These are phyloP conservation scores for Etia nguti DNA, from an alignment of 2,113 vertebrate species.

Conservation along the genomic window DNA sequence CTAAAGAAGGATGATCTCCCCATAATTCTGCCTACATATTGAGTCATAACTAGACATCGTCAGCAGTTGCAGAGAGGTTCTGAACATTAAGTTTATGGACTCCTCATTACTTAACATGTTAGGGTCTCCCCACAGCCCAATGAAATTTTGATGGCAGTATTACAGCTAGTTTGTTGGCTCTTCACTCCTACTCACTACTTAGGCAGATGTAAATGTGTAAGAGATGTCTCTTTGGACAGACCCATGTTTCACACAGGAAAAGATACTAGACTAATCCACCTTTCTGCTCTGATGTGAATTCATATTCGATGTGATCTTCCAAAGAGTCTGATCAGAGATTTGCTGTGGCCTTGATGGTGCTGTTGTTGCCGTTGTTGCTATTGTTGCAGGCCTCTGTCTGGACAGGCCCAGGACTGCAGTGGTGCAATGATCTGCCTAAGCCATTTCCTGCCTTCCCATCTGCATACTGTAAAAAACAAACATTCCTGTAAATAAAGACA, in stretches of 20 bases:
- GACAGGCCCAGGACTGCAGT: conserved; percentile 36
- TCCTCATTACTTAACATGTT: conserved; percentile 68
- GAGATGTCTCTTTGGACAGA: conserved; percentile 10
- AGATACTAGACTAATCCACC: conserved; percentile 11
- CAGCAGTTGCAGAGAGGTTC: conserved; percentile 53
- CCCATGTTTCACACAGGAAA: background rate
- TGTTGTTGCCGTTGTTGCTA: background rate
- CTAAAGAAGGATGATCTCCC: conserved; percentile 32
- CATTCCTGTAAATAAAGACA: conserved; percentile 92
- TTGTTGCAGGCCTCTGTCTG: background rate
- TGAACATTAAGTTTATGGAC: conserved; percentile 59
- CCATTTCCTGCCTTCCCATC: conserved; percentile 55
- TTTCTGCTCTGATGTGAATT: conserved; percentile 15
- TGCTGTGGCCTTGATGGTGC: background rate
- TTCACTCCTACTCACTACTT: conserved; percentile 39
- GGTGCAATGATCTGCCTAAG: conserved; percentile 36
- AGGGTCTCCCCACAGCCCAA: conserved; percentile 58
- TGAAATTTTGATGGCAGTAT: conserved; percentile 59
- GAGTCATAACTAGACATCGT: conserved; percentile 49
- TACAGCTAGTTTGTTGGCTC: conserved; percentile 47
- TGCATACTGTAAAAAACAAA: conserved; percentile 86
- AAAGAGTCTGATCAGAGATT: background rate
- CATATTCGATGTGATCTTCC: background rate
- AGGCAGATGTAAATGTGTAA: conserved; percentile 35
- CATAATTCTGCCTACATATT: conserved; percentile 44